Percentiles rank a stretch among this genome's conserved stretches.
Evolutionary conservation across 2,888 invertebrate species (phyloP).

Genomic region (Thereva unica): DNA sequence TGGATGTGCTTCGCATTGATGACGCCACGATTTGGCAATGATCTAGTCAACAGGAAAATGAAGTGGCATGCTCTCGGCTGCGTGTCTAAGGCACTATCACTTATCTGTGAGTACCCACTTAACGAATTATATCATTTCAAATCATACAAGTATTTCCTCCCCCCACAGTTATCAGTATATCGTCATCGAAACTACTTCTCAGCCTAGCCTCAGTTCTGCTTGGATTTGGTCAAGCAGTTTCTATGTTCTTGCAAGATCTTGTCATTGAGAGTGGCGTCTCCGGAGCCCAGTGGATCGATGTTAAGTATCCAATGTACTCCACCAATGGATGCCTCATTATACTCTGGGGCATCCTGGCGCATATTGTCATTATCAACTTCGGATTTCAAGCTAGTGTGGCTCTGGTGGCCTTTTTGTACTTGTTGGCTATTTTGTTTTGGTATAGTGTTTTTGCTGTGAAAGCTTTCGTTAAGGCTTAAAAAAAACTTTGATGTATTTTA

Average conservation of each 20-base stretch:
- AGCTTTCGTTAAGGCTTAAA: conserved; percentile 17
- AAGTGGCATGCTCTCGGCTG: conserved; percentile 56
- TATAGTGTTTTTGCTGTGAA: conserved; percentile 38
- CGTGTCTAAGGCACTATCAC: conserved; percentile 52
- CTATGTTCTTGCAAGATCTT: conserved; percentile 55
- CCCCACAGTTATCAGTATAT: conserved; percentile 54
- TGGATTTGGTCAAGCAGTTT: conserved; percentile 57
- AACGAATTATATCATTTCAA: not conserved
- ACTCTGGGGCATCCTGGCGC: conserved; percentile 54
- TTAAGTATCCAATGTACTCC: conserved; percentile 53
- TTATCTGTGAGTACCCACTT: conserved; percentile 51
- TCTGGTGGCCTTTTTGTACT: conserved; percentile 52
- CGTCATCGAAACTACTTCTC: conserved; percentile 54
- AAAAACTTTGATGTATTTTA: not conserved
- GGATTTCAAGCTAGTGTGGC: conserved; percentile 55
- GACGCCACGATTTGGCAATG: conserved; percentile 56
- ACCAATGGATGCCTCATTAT: conserved; percentile 55
- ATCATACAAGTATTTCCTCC: conserved; percentile 10
- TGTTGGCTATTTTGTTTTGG: conserved; percentile 52
- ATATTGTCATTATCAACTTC: conserved; percentile 53
- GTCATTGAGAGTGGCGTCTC: conserved; percentile 56
- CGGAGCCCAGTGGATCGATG: conserved; percentile 54
- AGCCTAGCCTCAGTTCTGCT: conserved; percentile 56
- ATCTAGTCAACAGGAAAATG: conserved; percentile 52
- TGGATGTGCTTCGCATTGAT: conserved; percentile 58